Evolutionary conservation across 2,797 vertebrate species (phyloP).

Genomic region (Pelodytes ibericus): DNA sequence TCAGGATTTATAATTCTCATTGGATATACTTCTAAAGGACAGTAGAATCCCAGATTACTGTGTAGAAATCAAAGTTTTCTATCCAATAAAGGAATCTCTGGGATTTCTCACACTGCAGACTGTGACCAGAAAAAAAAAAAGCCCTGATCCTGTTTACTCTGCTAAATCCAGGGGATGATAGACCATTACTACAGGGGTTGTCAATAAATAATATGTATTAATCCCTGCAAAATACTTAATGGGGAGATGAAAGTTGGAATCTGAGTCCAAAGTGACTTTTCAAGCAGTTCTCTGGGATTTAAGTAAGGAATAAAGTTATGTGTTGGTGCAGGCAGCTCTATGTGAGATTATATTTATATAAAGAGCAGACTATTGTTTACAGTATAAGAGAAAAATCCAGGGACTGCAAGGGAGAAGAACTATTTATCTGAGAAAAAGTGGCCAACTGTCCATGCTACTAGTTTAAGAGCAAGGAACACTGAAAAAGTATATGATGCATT

Average conservation of each 20-base stretch:
- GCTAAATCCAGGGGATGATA: slow-evolving; percentile 11
- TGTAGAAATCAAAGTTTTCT: not conserved
- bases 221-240: slow-evolving; percentile 57
- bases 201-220: slow-evolving; percentile 53
- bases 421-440: slow-evolving; percentile 12
- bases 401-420: slow-evolving; percentile 31
- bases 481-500: not conserved
- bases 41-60: no score
- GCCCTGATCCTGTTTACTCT: slow-evolving; percentile 23
- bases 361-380: slow-evolving; percentile 62
- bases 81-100: not conserved
- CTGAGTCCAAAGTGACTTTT: slow-evolving; percentile 41
- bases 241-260: slow-evolving; percentile 22
- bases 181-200: slow-evolving; percentile 32
- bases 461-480: not conserved
- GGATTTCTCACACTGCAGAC: no score
- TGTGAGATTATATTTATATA: slow-evolving; percentile 65
- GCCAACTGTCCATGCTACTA: not conserved
- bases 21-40: no score
- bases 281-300: slow-evolving; percentile 11
- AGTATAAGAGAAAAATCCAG: slow-evolving; percentile 47
- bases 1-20: no score
- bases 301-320: slow-evolving; percentile 11
- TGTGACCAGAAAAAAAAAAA: not conserved
- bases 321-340: slow-evolving; percentile 57